phyloP scores from a whole-genome alignment of 2,888 invertebrate species.

The Drosophila lacicola region DNA sequence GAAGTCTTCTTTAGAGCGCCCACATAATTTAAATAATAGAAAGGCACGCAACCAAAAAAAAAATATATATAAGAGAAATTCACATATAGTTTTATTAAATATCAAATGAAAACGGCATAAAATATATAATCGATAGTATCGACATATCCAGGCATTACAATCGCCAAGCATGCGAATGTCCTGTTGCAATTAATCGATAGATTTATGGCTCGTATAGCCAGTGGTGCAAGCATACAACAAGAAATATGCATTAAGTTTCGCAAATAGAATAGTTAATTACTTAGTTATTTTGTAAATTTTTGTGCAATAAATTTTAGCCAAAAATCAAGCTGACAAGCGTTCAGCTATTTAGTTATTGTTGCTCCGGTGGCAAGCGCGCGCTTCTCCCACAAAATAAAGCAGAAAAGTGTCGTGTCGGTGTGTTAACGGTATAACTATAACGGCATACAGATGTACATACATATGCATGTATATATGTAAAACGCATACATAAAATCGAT shows the following conservation, averaged over 20 bases:
- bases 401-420: constrained; percentile 24
- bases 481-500: constrained; percentile 67
- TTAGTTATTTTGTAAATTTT: constrained; percentile 70
- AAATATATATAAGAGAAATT: background rate
- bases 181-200: constrained; percentile 48
- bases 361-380: constrained; percentile 19
- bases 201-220: constrained; percentile 28
- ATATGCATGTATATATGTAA: constrained; percentile 39
- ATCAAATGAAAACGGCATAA: background rate
- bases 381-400: constrained; percentile 7
- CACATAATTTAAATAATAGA: background rate
- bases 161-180: constrained; percentile 25
- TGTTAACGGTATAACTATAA: constrained; percentile 58
- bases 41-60: background rate
- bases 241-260: constrained; percentile 66
- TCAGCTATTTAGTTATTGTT: constrained; percentile 32
- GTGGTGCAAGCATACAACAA: constrained; percentile 60
- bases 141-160: background rate
- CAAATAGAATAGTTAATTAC: constrained; percentile 72
- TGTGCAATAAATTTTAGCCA: constrained; percentile 75
- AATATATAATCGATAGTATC: constrained; percentile 18
- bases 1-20: background rate
- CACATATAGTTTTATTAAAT: background rate
- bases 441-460: constrained; percentile 44
- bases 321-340: constrained; percentile 38